Percentiles rank a stretch among this genome's conserved stretches.
Conservation (phyloP, 2,113 vertebrate genomes). For the Dipodomys ordii region DNA sequence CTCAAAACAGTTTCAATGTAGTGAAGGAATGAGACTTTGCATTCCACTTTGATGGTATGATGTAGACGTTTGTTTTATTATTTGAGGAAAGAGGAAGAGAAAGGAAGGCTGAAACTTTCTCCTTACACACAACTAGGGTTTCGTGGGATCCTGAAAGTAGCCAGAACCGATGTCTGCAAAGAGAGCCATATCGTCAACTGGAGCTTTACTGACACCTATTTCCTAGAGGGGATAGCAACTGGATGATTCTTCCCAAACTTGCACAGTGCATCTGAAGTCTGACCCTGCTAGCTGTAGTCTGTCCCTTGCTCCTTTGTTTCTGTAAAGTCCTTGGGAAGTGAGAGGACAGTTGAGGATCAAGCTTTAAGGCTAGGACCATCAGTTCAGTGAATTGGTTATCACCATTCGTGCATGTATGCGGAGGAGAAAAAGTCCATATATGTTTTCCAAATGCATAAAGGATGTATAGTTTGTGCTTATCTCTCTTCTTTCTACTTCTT, state of each 20-base stretch:
- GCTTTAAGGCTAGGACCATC: neutral
- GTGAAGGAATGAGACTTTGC: too few species aligned
- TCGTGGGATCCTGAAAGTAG: too few species aligned
- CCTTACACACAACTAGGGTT: neutral
- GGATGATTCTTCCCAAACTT: neutral
- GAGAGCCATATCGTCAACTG: too few species aligned
- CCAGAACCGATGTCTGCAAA: too few species aligned
- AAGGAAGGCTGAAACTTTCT: neutral
- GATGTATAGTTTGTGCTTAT: neutral
- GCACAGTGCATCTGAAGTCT: neutral
- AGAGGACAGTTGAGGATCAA: rapidly evolving
- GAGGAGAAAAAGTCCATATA: neutral
- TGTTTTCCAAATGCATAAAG: neutral
- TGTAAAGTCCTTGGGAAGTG: neutral
- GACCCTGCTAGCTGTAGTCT: neutral
- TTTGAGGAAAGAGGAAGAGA: neutral
- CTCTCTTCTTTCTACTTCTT: neutral
- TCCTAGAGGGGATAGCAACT: neutral
- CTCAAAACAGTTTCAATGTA: too few species aligned
- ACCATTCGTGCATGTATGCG: neutral
- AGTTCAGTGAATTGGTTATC: neutral
- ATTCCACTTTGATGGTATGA: neutral
- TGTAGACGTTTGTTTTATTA: neutral
- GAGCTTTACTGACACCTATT: too few species aligned
- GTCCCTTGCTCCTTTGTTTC: neutral